Evolutionary conservation across 1,140 invertebrate species (phyloP), one percentile per base, ranked within the genome.

Genomic region (Psilanteris sp.): DNA sequence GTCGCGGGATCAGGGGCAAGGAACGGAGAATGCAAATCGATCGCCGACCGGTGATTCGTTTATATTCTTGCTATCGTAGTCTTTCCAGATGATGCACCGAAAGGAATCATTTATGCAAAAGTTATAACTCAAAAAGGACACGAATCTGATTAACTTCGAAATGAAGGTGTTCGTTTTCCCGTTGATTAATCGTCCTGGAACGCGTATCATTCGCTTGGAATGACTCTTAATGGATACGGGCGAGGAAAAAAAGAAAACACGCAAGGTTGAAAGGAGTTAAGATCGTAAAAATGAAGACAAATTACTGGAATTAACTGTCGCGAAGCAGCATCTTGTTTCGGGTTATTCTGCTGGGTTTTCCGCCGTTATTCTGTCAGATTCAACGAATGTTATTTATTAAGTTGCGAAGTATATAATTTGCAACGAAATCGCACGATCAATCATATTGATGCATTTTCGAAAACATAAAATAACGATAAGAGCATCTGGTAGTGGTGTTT

Each of bases 11-110:
- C 2, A n/a, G 9, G 6, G 37, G 10, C 4, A 48, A 34, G 64
- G 31, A 62, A 37, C 32, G 50, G 46, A 31, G 43, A 48, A 70
- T 52, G 57, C 43, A 76, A 70, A 76, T 76, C 64, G 57, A 64
- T 70, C 50, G 32, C 3, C 32, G 34, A 13, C 37, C 41, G 36
- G 34, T 16, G 64, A 76, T 76, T 76, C 64, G 46, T 76, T 76
- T 64, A 70, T 55, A 46, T 70, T 76, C 57, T 29, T 41, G 24
- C 46, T 32, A 55, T 61, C 34, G 37, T 22, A 54, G 37, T 48
- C 39, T 39, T 62, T 62, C 46, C 41, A 62, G 55, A 29, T 71
- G 55, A 62, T 71, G 46, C 24, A 48, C 26, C 24, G 48, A 57
- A 48, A 59, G 37, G 36, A 43, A 55, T 59, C 50, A 50, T 62